Base-by-base conservation (phyloP, 2,888 invertebrate genomes). In the Galerucella nymphaeae region DNA sequence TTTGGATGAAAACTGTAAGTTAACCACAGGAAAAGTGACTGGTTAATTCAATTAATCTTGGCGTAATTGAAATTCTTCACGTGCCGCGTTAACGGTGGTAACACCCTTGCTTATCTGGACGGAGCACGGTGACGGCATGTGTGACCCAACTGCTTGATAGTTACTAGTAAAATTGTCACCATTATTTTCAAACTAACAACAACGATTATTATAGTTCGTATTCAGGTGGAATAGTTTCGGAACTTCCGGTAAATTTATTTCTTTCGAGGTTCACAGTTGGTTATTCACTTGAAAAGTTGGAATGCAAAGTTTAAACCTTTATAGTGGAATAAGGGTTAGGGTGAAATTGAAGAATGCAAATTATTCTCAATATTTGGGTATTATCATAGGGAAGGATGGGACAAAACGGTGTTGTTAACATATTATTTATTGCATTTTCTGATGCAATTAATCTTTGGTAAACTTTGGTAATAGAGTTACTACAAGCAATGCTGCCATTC, bases 91-190 rank as follows among this genome's bases (percentile, higher is more conserved):
- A 42, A 38, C 57, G 50, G 65, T 63, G 74, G 68, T 74, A 65
- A 74, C 74, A 71, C 74, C 74, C 67, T 71, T 65, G 71, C 71
- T 69, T 66, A 68, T 71, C 71, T 59, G 30, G 66, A 57, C 70
- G 66, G 66, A 38, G 66, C 61, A 70, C 78, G 73, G 72, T 64
- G 71, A 59, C 64, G 71, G 65, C 71, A 76, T 76, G 74, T 75
- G 73, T 73, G 75, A 73, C 75, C 75, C 70, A 48, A 70, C 70
- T 75, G 68, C 72, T 71, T 73, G 63, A 77, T 77, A 74, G 74
- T 70, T 66, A 74, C 72, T 72, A 71, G 73, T 75, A 74, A 80
- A 75, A 79, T 80, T 78, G 76, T 77, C 78, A 73, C 76, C 74
- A 74, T 74, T 76, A 76, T 75, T 76, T 72, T 76, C 73, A 74